Evolutionary conservation across 2,797 vertebrate genomes (phyloP).

Genomic region (Gastrophryne carolinensis): DNA sequence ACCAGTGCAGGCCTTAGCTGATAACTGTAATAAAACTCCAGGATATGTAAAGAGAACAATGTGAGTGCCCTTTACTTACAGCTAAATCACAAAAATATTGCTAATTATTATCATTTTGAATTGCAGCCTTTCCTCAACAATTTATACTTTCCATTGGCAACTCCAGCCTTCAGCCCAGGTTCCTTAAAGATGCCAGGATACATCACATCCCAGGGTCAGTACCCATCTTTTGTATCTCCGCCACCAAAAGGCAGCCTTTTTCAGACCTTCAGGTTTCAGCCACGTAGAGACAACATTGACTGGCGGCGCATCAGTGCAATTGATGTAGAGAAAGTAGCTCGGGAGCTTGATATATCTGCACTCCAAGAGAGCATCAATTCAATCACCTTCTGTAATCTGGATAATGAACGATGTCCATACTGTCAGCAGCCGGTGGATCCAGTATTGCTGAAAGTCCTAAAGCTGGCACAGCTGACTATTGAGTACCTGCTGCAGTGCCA

Average conservation of each 20-base stretch:
- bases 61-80: no score
- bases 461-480: constrained; percentile 74
- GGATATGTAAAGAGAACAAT: no score
- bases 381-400: constrained; percentile 71
- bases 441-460: constrained; percentile 69
- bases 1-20: no score
- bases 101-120: constrained; percentile 25
- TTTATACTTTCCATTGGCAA: constrained; percentile 39
- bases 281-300: constrained; percentile 62
- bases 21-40: no score
- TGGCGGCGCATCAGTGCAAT: constrained; percentile 71
- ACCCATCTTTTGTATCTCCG: constrained; percentile 17
- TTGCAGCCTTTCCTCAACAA: constrained; percentile 59
- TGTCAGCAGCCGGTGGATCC: constrained; percentile 68
- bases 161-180: constrained; percentile 11
- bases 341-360: constrained; percentile 66
- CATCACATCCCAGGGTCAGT: constrained; percentile 15
- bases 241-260: background rate
- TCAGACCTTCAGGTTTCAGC: constrained; percentile 70
- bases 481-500: constrained; percentile 77
- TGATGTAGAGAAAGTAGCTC: constrained; percentile 68
- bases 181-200: constrained; percentile 53
- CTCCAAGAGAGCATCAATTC: constrained; percentile 70
- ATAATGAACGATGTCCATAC: constrained; percentile 64
- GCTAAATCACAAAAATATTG: no score